A percentile compares a stretch with the other conserved stretches of the same genome.
Evolutionary conservation across 2,888 invertebrate genomes (phyloP).

Genomic region (Caenorhabditis sp.): DNA sequence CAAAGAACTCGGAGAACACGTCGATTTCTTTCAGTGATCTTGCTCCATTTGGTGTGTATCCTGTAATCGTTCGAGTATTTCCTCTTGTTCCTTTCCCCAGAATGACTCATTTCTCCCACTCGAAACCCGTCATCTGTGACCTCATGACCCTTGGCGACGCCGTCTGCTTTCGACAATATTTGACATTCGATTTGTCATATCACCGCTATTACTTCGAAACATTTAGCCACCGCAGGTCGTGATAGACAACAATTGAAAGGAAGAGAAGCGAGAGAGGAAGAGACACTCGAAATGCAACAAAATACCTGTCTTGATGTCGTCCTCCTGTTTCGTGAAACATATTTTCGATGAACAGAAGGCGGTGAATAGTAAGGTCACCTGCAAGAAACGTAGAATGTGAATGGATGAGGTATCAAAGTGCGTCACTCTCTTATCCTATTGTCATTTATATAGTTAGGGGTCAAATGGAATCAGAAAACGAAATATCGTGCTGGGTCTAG

Average conservation of each 20-base stretch:
- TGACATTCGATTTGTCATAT: conserved; percentile 39
- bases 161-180: conserved; percentile 17
- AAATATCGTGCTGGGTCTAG: too few species aligned
- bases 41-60: conserved; percentile 79
- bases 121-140: conserved; percentile 28
- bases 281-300: conserved; percentile 36
- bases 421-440: conserved; percentile 37
- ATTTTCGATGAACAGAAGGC: conserved; percentile 77
- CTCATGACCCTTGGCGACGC: conserved; percentile 38
- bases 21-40: conserved; percentile 74
- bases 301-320: conserved; percentile 78
- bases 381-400: too few species aligned
- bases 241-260: neutral
- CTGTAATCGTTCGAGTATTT: conserved; percentile 53
- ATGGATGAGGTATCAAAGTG: conserved; percentile 1
- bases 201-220: conserved; percentile 33
- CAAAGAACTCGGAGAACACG: conserved; percentile 73
- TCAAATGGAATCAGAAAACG: neutral
- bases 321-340: conserved; percentile 78
- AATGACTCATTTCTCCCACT: neutral
- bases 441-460: conserved; percentile 13
- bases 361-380: conserved; percentile 77
- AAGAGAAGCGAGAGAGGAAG: neutral
- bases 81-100: neutral
- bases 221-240: conserved; percentile 14